Percentiles rank a stretch among this genome's conserved stretches.
phyloP scores from a whole-genome alignment of 2,113 vertebrate species.

The Dasyurus viverrinus region DNA sequence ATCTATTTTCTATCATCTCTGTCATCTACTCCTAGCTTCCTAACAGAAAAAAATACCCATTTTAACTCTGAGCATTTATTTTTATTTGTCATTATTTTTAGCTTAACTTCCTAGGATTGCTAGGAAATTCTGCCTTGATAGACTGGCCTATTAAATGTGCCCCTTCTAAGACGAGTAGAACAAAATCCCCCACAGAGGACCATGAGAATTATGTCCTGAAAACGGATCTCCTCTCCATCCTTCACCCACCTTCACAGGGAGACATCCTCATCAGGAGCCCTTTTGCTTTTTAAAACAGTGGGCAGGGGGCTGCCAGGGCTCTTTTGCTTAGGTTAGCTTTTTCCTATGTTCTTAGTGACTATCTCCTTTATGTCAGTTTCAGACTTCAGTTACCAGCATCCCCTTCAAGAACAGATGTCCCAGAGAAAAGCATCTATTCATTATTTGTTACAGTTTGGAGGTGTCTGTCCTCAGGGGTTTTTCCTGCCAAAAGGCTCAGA shows the following conservation, averaged over 20 bases:
- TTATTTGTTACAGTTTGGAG: conserved; percentile 80
- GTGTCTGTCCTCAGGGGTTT: conserved; percentile 80
- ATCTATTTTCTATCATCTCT: conserved; percentile 73
- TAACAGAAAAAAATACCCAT: conserved; percentile 71
- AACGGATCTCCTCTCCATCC: conserved; percentile 13
- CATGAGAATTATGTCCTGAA: conserved; percentile 19
- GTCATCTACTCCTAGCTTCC: conserved; percentile 64
- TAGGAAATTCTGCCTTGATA: conserved; percentile 32
- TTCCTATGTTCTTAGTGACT: conserved; percentile 59
- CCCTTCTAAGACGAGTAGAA: neutral
- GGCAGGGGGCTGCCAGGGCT: conserved; percentile 61
- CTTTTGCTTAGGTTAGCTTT: conserved; percentile 71
- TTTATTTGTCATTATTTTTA: conserved; percentile 72
- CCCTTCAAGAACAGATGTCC: conserved; percentile 80
- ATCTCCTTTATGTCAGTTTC: conserved; percentile 69
- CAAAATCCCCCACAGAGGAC: conserved; percentile 7
- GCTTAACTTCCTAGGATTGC: conserved; percentile 52
- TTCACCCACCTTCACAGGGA: conserved; percentile 29
- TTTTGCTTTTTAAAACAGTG: conserved; percentile 32
- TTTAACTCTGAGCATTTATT: conserved; percentile 63
- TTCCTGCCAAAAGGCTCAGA: conserved; percentile 79
- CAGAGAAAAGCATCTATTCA: conserved; percentile 72
- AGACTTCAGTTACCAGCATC: conserved; percentile 74
- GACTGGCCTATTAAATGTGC: conserved; percentile 33
- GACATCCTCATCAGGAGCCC: conserved; percentile 22